Percentiles rank a stretch among this genome's conserved stretches.
These are phyloP conservation scores for Gobiocypris rarus DNA, from an alignment of 2,113 vertebrate species.

Conservation along the genomic window DNA sequence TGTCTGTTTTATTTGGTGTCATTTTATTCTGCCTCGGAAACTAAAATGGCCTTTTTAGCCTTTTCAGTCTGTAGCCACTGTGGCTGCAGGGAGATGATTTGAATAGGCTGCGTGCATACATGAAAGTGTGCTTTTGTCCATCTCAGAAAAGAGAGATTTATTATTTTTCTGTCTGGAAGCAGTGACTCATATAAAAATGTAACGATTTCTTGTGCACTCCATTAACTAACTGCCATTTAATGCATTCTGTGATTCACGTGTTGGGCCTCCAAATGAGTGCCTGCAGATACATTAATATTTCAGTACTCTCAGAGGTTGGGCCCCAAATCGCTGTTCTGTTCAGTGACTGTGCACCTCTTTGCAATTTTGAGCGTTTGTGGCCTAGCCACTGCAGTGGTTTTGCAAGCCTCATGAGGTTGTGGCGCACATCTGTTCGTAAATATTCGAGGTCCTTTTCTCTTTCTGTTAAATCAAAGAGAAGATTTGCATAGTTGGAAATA, in stretches of 20 bases:
- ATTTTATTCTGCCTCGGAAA: slow-evolving; percentile 17
- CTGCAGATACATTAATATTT: slow-evolving; percentile 47
- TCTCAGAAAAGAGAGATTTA: background rate
- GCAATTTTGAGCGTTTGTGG: background rate
- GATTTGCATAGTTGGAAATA: slow-evolving; percentile 55
- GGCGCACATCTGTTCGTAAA: slow-evolving; percentile 40
- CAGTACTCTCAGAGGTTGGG: slow-evolving; percentile 28
- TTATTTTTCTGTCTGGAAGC: background rate
- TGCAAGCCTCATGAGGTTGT: slow-evolving; percentile 15
- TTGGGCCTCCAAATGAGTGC: slow-evolving; percentile 47
- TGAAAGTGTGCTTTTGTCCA: background rate
- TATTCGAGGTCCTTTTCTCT: slow-evolving; percentile 16
- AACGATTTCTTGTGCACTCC: slow-evolving; percentile 38
- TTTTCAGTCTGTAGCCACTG: slow-evolving; percentile 7
- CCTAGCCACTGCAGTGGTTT: slow-evolving; percentile 5
- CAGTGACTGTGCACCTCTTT: background rate
- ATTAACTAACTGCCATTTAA: slow-evolving; percentile 51
- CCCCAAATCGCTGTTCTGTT: slow-evolving; percentile 21
- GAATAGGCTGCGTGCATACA: background rate
- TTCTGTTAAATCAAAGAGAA: slow-evolving; percentile 48
- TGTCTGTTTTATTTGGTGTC: background rate
- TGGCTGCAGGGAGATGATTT: background rate
- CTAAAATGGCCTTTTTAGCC: slow-evolving; percentile 49
- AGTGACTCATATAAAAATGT: slow-evolving; percentile 20
- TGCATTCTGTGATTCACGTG: slow-evolving; percentile 29